A percentile compares a stretch with the other conserved stretches of the same genome.
Evolutionary conservation across 2,888 invertebrate genomes (phyloP).

Genomic region (Apotomis turbidana): DNA sequence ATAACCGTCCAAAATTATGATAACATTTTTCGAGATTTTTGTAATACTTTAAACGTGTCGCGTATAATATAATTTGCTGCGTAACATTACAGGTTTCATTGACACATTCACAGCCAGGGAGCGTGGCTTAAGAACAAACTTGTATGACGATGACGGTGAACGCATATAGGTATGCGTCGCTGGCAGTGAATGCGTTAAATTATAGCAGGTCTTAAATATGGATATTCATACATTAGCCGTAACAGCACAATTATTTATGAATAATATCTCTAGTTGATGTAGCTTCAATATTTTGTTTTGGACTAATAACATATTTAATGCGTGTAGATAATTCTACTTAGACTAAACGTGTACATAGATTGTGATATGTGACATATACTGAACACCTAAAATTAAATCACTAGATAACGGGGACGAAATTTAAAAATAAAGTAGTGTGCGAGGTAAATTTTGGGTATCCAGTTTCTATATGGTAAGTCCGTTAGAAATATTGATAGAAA

Average conservation of each 20-base stretch:
- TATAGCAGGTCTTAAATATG: background rate
- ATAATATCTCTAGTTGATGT: conserved; percentile 17
- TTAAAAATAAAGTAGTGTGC: background rate
- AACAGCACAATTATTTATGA: conserved; percentile 12
- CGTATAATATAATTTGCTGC: too few species aligned
- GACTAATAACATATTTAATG: conserved; percentile 22
- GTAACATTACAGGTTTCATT: background rate
- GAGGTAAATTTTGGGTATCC: background rate
- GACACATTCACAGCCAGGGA: too few species aligned
- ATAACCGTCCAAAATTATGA: conserved; percentile 10
- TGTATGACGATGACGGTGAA: too few species aligned
- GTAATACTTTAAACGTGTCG: background rate
- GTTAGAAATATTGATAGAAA: conserved; percentile 9
- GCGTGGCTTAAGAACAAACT: too few species aligned
- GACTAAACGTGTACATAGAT: conserved; percentile 24
- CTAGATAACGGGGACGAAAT: too few species aligned
- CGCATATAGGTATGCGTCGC: too few species aligned
- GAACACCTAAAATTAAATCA: background rate
- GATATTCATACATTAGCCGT: conserved; percentile 2
- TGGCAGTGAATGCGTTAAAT: too few species aligned
- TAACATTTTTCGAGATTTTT: background rate
- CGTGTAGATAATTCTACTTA: conserved; percentile 12
- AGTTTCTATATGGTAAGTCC: background rate
- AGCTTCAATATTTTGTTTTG: conserved; percentile 13
- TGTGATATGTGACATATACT: conserved; percentile 20